Conservation (phyloP, 2,888 invertebrate genomes). For the Melieria omissa region DNA sequence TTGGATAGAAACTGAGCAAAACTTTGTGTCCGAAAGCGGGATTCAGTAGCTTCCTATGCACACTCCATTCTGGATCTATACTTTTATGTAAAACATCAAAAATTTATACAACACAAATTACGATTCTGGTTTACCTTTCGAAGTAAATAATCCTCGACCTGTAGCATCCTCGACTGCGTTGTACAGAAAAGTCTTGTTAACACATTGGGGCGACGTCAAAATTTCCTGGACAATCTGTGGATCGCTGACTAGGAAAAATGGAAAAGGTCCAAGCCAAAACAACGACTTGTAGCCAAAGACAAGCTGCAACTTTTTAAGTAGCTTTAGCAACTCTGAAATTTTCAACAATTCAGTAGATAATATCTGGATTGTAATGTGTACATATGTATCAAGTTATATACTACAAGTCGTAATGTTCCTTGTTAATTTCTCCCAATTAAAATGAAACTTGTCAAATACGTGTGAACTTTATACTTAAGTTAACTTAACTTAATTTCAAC, state of each 20-base stretch:
- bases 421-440: no score
- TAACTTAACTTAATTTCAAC: no score
- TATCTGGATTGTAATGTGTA: no score
- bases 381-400: no score
- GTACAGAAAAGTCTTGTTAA: constrained; percentile 59
- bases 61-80: constrained; percentile 56
- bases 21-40: constrained; percentile 60
- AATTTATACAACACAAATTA: not conserved
- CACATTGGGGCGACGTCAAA: constrained; percentile 57
- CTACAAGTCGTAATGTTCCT: no score
- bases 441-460: no score
- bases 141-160: constrained; percentile 58
- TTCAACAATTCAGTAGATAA: no score
- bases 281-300: constrained; percentile 53
- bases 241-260: constrained; percentile 57
- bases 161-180: constrained; percentile 57
- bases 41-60: constrained; percentile 57
- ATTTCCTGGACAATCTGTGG: constrained; percentile 58
- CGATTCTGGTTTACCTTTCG: constrained; percentile 47
- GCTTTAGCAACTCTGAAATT: constrained; percentile 51
- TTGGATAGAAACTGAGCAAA: constrained; percentile 55
- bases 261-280: constrained; percentile 62
- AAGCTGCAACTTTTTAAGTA: constrained; percentile 45
- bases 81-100: not conserved
- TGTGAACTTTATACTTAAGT: no score